A percentile compares a stretch with the other conserved stretches of the same genome.
Conservation (phyloP, 2,888 invertebrate genomes). For the Cataglyphis albicans region DNA sequence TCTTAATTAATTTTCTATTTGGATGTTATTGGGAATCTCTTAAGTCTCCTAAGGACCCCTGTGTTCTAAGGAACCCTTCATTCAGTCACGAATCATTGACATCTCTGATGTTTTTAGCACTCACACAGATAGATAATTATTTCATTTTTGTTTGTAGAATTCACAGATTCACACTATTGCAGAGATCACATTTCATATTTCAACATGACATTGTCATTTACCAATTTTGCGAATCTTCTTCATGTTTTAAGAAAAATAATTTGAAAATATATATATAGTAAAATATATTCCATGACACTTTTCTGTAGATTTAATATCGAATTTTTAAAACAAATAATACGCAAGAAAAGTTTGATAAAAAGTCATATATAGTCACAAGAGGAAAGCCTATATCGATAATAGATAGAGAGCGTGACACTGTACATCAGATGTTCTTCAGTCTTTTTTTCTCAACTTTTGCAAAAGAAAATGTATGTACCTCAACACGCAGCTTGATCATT, state of each 20-base stretch:
- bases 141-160: not conserved
- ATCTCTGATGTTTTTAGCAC: not conserved
- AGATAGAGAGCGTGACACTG: conserved; percentile 24
- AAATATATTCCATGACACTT: not conserved
- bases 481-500: not conserved
- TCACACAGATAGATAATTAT: not conserved
- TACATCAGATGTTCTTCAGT: conserved; percentile 63
- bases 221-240: not conserved
- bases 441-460: conserved; percentile 12
- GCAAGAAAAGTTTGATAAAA: conserved; percentile 2
- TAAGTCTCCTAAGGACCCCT: not conserved
- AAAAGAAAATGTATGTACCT: not conserved
- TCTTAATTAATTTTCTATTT: conserved; percentile 9
- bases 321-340: not conserved
- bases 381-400: not conserved
- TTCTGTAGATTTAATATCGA: not conserved
- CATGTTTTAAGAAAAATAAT: not conserved
- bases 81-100: not conserved
- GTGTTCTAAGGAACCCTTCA: not conserved
- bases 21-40: not conserved
- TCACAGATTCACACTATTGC: not conserved
- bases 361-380: not conserved
- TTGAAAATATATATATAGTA: not conserved
- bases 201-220: not conserved
- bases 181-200: not conserved